Conservation (phyloP, 2,113 vertebrate species). For the Mastomys natalensis region DNA sequence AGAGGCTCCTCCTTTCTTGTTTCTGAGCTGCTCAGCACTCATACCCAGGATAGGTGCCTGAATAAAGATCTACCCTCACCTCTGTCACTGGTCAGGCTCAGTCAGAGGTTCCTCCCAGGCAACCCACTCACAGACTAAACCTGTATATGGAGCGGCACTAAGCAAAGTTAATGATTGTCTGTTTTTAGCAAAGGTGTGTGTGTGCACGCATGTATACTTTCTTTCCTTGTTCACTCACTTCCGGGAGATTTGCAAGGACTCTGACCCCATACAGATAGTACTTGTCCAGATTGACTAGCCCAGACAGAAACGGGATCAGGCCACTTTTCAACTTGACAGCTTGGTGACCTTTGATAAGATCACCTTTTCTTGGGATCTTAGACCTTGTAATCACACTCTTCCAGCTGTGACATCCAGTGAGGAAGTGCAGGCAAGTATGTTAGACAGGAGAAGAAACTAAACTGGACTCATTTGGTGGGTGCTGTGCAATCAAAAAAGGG, state of each 20-base stretch:
- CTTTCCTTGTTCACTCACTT: neutral
- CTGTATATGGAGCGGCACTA: neutral
- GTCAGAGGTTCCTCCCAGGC: neutral
- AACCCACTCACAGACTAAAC: neutral
- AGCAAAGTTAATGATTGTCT: conserved; percentile 54
- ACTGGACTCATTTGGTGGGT: neutral
- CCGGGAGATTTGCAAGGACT: conserved; percentile 31
- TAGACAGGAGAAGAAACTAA: neutral
- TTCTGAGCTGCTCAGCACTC: conserved; percentile 71
- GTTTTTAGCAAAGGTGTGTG: neutral
- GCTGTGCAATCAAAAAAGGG: neutral
- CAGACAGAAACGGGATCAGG: neutral
- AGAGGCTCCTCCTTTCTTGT: conserved; percentile 59
- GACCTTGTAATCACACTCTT: neutral
- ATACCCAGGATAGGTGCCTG: conserved; percentile 52
- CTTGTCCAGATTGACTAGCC: neutral
- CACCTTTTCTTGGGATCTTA: neutral
- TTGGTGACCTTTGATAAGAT: conserved; percentile 6
- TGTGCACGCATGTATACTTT: neutral
- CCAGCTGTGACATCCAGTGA: neutral
- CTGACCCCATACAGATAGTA: neutral
- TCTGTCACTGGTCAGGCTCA: conserved; percentile 40
- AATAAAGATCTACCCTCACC: conserved; percentile 62
- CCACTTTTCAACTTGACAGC: neutral
- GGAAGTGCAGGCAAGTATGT: neutral